Evolutionary conservation across 1,140 invertebrate species (phyloP), one percentile per base, ranked within the genome.

Genomic region (Bombyx mandarina): DNA sequence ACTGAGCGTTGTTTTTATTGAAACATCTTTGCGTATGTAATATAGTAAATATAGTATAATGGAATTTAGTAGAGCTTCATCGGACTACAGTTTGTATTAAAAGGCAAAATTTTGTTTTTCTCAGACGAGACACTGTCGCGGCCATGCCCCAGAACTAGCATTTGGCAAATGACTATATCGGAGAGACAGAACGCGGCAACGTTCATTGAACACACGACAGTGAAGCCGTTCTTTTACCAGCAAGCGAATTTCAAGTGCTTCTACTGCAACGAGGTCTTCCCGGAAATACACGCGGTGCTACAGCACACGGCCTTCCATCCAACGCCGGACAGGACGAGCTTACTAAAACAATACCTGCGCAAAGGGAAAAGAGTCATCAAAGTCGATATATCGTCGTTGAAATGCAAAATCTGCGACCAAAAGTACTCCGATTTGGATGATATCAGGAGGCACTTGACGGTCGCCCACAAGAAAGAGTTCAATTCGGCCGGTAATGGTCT

Each of bases 191-290:
- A 85, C 50, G 80, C 80, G n/a, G 83, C 83, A 0, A 79, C 75
- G 1, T 81, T 85, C 58, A 45, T 86, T 54, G 79, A 84, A 54
- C 64, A 56, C 46, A 82, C 84, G 0, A 82, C 80, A 12, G 67
- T 81, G 53, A 82, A 73, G 55, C 84, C 84, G 2, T 87, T 87
- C 59, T 85, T 73, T 71, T 85, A 85, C 52, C 76, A 84, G 50
- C 80, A 82, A 65, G 79, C 78, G 0, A 85, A 84, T 67, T 87
- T 85, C 52, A 87, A 85, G 71, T 87, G 84, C 56, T 87, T 87
- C 62, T 87, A 82, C 57, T 87, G 82, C 54, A 71, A 75, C 6
- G 75, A 82, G 67, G 68, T 87, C 6, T 87, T 84, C 22, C 74
- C 83, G 0, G 82, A 85, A 59, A 67, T 85, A 4, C 66, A 83